Percentiles rank a stretch among this genome's conserved stretches.
These are phyloP conservation scores for Plecturocebus donacophilus DNA, from an alignment of 2,113 vertebrate species.

Conservation along the genomic window DNA sequence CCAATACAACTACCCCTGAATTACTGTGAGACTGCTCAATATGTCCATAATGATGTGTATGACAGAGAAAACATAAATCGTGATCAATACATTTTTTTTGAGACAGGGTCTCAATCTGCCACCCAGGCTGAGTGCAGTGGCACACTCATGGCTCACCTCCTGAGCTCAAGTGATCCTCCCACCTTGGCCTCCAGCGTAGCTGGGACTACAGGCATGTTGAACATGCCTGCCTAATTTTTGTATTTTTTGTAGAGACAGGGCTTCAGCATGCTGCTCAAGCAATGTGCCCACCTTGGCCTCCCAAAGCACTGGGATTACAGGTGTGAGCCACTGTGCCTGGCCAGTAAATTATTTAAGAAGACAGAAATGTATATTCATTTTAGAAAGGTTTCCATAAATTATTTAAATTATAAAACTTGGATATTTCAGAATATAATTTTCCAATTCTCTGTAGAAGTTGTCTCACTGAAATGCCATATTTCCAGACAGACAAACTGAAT, in stretches of 20 bases:
- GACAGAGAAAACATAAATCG: not conserved
- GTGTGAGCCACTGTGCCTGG: too few relatives aligned
- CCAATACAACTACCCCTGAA: not conserved
- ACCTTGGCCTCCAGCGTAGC: too few relatives aligned
- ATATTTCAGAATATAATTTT: constrained; percentile 7
- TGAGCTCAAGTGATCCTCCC: too few relatives aligned
- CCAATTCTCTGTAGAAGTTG: not conserved
- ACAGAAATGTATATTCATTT: not conserved
- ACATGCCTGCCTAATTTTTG: too few relatives aligned
- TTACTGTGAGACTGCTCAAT: not conserved
- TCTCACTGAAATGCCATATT: not conserved
- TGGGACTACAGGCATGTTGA: too few relatives aligned
- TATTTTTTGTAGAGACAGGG: too few relatives aligned
- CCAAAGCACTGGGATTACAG: too few relatives aligned
- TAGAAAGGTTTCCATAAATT: not conserved
- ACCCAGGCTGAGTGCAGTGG: too few relatives aligned
- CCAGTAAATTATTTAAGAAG: not conserved
- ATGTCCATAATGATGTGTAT: not conserved
- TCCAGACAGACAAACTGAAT: not conserved
- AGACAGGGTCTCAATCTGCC: too few relatives aligned
- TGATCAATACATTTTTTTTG: not conserved
- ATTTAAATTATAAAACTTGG: constrained; percentile 4
- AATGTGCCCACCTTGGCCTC: too few relatives aligned
- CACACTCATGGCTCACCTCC: too few relatives aligned
- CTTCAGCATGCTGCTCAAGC: too few relatives aligned